Evolutionary conservation across 2,888 invertebrate species (phyloP), one percentile per base, ranked within the genome.

Genomic region (Tuta absoluta): DNA sequence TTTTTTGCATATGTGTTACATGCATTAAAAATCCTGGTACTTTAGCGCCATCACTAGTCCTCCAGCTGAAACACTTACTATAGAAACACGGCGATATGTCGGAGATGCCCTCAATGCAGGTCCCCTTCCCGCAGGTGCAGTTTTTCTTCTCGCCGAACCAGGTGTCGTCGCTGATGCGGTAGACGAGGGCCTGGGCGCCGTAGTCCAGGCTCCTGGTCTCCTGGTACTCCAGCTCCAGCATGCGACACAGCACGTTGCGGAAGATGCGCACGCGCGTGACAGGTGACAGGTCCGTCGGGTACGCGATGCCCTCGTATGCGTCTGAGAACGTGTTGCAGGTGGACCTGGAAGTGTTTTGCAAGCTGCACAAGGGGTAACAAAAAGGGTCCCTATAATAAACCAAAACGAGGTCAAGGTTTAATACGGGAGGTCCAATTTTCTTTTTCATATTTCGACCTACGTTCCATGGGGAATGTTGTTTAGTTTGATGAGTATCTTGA

Each of bases 211-310:
- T 69, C 63, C 65, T 69, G 1, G 64, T 73, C 1, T 76, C 81
- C 0, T 75, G 67, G 65, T 80, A 87, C 19, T 84, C 80, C 24
- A 87, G 69, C 70, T 87, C 93, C 53, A 96, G 74, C 0, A 95
- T 92, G 53, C 96, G 92, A 80, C 97, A 98, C 75, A 97, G 95
- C 0, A 96, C 93, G 72, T 94, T 94, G 28, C 96, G 92, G 81
- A 94, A 97, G 12, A 96, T 79, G 19, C 92, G 85, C 67, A 97
- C 89, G 0, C 84, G 78, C 0, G 87, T 89, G 0, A 88, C 89
- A 24, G 88, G 83, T 3, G 84, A 80, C 63, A 97, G 75, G 59
- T 93, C 86, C 0, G 92, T 84, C 0, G 96, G 95, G 72, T 95
- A 96, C 0, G 94, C 80, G 0, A 95, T 92, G 0, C 96, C 97